Evolutionary conservation across 2,113 vertebrate species (phyloP).

Genomic region (Columbina picui): DNA sequence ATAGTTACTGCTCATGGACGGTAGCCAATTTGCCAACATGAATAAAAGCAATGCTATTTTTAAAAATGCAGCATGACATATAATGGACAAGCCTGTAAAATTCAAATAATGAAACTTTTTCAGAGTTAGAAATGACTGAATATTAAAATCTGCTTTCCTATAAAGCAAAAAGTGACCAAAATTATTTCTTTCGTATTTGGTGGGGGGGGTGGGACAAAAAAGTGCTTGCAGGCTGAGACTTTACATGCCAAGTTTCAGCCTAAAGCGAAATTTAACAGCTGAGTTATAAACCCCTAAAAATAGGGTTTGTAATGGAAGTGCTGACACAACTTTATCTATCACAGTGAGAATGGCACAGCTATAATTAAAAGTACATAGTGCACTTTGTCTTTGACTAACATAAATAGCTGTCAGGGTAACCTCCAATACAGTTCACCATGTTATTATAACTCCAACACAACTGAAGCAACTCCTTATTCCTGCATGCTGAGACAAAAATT

Average conservation of each 20-base stretch:
- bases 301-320: constrained; percentile 47
- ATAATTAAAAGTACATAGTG: constrained; percentile 42
- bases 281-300: constrained; percentile 69
- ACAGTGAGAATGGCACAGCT: not conserved
- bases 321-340: constrained; percentile 50
- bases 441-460: not conserved
- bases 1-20: constrained; percentile 43
- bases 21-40: constrained; percentile 46
- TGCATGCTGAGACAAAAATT: not conserved
- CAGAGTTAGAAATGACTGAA: constrained; percentile 4
- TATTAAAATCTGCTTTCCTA: constrained; percentile 28
- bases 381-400: constrained; percentile 40
- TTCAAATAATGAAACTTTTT: constrained; percentile 44
- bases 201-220: not conserved
- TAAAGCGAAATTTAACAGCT: constrained; percentile 60
- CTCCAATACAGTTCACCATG: not conserved
- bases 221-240: constrained; percentile 22
- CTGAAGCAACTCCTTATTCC: not conserved
- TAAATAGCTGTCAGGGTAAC: constrained; percentile 20
- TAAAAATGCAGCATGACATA: constrained; percentile 23
- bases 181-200: not conserved
- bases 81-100: constrained; percentile 29
- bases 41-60: constrained; percentile 17
- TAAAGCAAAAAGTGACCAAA: constrained; percentile 24
- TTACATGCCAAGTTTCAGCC: constrained; percentile 58